Evolutionary conservation across 2,797 vertebrate genomes (phyloP).

Genomic region (Myioborus melanocephalus): DNA sequence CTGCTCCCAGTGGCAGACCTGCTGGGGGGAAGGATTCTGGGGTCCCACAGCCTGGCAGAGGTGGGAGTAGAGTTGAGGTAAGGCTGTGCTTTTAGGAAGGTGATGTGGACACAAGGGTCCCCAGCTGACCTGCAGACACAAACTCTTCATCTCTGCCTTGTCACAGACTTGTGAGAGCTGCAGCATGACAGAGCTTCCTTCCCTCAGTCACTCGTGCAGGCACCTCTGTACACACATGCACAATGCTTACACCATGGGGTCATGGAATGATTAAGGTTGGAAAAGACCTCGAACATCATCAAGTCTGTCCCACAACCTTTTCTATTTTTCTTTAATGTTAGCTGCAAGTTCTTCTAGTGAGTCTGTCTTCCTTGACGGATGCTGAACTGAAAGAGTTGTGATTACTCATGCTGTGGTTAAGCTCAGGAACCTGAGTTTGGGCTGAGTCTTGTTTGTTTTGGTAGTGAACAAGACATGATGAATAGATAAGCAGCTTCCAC

Average conservation of each 20-base stretch:
- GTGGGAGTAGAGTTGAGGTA: not conserved
- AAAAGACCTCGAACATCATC: not conserved
- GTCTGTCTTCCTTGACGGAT: not conserved
- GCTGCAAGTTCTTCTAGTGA: not conserved
- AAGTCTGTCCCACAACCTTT: not conserved
- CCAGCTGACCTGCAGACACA: not conserved
- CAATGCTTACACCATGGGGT: rapidly evolving
- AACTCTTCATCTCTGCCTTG: not conserved
- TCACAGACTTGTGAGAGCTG: not conserved
- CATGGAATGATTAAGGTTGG: not conserved
- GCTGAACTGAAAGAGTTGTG: not conserved
- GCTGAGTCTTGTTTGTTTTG: not conserved
- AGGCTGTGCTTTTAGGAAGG: rapidly evolving
- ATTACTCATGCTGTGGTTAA: not conserved
- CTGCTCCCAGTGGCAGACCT: not conserved
- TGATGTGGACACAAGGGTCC: rapidly evolving
- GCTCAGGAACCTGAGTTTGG: not conserved
- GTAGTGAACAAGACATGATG: not conserved
- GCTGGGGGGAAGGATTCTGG: not conserved
- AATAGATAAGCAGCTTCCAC: not conserved
- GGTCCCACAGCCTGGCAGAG: not conserved
- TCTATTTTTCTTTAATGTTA: not conserved
- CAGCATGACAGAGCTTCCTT: rapidly evolving
- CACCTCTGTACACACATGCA: rapidly evolving
- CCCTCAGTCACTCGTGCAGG: rapidly evolving